Evolutionary conservation across 2,888 invertebrate species (phyloP).

Genomic region (Melikaiella ostensackeni): DNA sequence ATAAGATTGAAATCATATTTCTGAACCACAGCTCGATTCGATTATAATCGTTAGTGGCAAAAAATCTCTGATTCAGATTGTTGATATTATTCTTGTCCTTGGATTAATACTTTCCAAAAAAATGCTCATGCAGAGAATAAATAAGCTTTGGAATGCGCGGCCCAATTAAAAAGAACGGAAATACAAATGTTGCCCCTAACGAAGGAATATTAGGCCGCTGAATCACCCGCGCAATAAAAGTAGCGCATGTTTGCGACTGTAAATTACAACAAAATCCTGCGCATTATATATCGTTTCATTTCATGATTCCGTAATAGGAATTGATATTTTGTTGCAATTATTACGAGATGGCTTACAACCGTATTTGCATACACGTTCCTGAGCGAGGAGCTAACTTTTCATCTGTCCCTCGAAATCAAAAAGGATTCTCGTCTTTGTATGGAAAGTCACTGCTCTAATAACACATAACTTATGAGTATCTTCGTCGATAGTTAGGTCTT

Average conservation of each 20-base stretch:
- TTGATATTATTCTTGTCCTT: conserved; percentile 18
- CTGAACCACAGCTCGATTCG: conserved; percentile 4
- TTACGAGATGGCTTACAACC: neutral
- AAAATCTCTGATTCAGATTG: neutral
- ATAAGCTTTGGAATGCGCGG: conserved; percentile 17
- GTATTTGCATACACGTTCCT: conserved; percentile 5
- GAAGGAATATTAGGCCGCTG: conserved; percentile 56
- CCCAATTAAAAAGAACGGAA: conserved; percentile 27
- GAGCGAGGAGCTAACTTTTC: neutral
- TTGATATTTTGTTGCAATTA: conserved; percentile 54
- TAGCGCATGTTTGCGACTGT: conserved; percentile 52
- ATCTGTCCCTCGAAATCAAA: neutral
- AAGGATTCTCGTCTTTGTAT: neutral
- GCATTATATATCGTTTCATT: conserved; percentile 52
- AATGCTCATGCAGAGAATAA: neutral
- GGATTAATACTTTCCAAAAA: neutral
- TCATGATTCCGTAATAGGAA: conserved; percentile 51
- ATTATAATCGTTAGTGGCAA: conserved; percentile 3
- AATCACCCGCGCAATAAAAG: conserved; percentile 55
- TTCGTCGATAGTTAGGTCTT: neutral
- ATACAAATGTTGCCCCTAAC: conserved; percentile 40
- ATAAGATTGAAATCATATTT: neutral
- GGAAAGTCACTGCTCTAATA: neutral
- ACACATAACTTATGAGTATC: neutral
- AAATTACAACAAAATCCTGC: conserved; percentile 53